Conservation (phyloP, 2,113 vertebrate species). For the Smithornis capensis region DNA sequence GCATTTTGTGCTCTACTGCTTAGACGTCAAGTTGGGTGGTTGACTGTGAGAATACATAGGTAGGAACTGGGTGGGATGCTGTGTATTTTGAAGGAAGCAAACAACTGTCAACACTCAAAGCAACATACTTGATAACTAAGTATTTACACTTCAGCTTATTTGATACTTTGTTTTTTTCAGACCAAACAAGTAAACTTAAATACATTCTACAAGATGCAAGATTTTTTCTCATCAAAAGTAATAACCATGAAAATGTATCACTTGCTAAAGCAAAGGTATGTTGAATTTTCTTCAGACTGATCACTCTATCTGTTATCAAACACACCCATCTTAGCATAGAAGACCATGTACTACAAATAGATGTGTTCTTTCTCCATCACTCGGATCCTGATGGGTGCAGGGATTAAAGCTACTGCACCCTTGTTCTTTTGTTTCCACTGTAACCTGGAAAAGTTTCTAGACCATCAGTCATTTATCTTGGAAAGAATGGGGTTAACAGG, state of each 20-base stretch:
- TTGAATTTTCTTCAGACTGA: neutral
- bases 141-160: neutral
- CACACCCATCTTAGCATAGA: neutral
- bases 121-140: neutral
- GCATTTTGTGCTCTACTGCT: slow-evolving; percentile 41
- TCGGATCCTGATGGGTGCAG: neutral
- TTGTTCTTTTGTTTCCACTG: neutral
- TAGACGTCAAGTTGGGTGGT: neutral
- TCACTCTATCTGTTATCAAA: neutral
- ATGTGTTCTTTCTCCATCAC: neutral
- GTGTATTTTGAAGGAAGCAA: neutral
- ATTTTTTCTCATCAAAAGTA: slow-evolving; percentile 98
- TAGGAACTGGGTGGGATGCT: slow-evolving; percentile 42
- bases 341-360: neutral
- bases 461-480: neutral
- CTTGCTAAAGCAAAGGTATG: slow-evolving; percentile 97
- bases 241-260: slow-evolving; percentile 98
- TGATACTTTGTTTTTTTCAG: slow-evolving; percentile 74
- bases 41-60: neutral
- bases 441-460: neutral
- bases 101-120: neutral
- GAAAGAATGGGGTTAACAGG: neutral
- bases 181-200: slow-evolving; percentile 92
- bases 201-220: slow-evolving; percentile 93
- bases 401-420: neutral